Conservation (phyloP, 2,888 invertebrate genomes). For the Epistrophella euchroma region DNA sequence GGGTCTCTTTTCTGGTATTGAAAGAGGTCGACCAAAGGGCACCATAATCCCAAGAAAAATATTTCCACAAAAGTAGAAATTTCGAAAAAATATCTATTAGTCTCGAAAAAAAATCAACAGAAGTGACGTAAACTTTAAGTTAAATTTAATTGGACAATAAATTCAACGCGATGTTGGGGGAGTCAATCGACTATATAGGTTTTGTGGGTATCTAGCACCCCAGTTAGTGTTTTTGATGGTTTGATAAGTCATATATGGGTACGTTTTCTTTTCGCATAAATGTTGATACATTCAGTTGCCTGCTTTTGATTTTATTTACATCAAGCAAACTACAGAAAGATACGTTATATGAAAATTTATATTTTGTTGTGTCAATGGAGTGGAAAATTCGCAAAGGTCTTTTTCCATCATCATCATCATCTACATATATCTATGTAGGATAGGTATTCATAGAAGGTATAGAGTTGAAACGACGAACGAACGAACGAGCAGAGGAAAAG, state of each 20-base stretch:
- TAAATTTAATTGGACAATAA: slow-evolving; percentile 57
- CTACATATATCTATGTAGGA: no score
- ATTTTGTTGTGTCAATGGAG: slow-evolving; percentile 70
- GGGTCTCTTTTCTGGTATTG: not conserved
- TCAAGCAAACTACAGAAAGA: slow-evolving; percentile 20
- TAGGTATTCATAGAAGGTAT: no score
- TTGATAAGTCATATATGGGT: slow-evolving; percentile 48
- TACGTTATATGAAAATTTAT: slow-evolving; percentile 32
- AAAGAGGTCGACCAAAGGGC: slow-evolving; percentile 22
- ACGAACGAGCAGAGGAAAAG: not conserved
- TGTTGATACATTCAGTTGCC: slow-evolving; percentile 44
- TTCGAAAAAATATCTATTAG: slow-evolving; percentile 17
- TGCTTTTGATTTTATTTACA: slow-evolving; percentile 17
- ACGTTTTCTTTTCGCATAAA: slow-evolving; percentile 41
- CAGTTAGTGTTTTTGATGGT: slow-evolving; percentile 3
- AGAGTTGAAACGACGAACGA: not conserved
- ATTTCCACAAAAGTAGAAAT: slow-evolving; percentile 16
- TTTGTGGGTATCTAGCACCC: slow-evolving; percentile 24
- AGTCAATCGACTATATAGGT: slow-evolving; percentile 13
- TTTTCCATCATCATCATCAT: slow-evolving; percentile 13
- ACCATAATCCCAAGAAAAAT: slow-evolving; percentile 15
- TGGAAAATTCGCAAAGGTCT: slow-evolving; percentile 73
- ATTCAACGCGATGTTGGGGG: slow-evolving; percentile 1
- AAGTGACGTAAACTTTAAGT: slow-evolving; percentile 56
- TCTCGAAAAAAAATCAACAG: slow-evolving; percentile 2